These are phyloP conservation scores for Hydrotaea cyrtoneurina DNA, from an alignment of 2,888 invertebrate genomes.

Conservation along the genomic window DNA sequence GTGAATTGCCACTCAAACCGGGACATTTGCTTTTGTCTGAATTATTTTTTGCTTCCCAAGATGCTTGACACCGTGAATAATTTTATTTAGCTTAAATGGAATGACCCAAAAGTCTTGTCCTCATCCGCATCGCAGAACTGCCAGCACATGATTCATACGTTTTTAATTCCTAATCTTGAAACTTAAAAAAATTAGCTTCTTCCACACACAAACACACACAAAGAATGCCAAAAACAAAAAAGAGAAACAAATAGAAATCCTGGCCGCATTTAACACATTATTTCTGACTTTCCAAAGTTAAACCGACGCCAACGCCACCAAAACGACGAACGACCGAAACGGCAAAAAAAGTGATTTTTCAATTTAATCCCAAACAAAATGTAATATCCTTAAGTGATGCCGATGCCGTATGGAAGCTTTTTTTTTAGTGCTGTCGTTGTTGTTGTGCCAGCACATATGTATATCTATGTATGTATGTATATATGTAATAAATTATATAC, in stretches of 20 bases:
- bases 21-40: too few relatives aligned
- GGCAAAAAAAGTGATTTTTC: constrained; percentile 57
- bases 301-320: constrained; percentile 9
- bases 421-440: constrained; percentile 49
- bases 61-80: too few relatives aligned
- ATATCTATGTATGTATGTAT: neutral
- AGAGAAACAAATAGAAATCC: constrained; percentile 41
- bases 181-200: constrained; percentile 56
- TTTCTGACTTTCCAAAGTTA: constrained; percentile 50
- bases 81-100: too few relatives aligned
- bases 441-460: constrained; percentile 55
- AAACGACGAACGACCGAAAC: constrained; percentile 41
- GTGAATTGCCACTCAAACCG: too few relatives aligned
- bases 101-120: too few relatives aligned
- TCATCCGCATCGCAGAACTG: neutral
- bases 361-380: constrained; percentile 62
- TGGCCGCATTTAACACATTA: constrained; percentile 63
- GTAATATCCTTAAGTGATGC: constrained; percentile 65
- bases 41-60: too few relatives aligned
- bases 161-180: constrained; percentile 66
- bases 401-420: constrained; percentile 6
- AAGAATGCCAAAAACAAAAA: neutral
- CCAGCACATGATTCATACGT: constrained; percentile 56
- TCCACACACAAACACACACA: too few relatives aligned
- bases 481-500: constrained; percentile 69